A percentile compares a stretch with the other conserved stretches of the same genome.
These are phyloP conservation scores for Nemoura dubitans DNA, from an alignment of 2,888 invertebrate species.

Conservation along the genomic window DNA sequence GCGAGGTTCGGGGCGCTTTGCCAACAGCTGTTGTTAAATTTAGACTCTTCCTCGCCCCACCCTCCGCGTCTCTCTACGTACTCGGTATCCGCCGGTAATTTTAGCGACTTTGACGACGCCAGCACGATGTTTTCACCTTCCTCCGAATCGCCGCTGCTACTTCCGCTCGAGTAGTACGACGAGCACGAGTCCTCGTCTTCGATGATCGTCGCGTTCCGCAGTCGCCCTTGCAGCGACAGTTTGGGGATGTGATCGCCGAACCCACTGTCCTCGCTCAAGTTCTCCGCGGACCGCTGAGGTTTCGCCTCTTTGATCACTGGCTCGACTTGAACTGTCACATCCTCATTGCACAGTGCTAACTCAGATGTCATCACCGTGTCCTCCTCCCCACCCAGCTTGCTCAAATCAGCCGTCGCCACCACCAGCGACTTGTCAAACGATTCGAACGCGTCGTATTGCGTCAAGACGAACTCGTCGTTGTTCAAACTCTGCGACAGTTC, in stretches of 20 bases:
- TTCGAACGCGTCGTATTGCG: slow-evolving; percentile 34
- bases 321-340: slow-evolving; percentile 30
- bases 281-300: slow-evolving; percentile 69
- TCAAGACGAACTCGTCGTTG: slow-evolving; percentile 42
- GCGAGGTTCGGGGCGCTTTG: slow-evolving; percentile 57
- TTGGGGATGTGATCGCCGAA: slow-evolving; percentile 69
- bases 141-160: slow-evolving; percentile 49
- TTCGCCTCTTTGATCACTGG: slow-evolving; percentile 52
- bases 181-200: slow-evolving; percentile 50
- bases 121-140: slow-evolving; percentile 52
- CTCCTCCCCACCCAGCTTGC: slow-evolving; percentile 52
- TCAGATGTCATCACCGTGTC: slow-evolving; percentile 54
- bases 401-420: slow-evolving; percentile 43
- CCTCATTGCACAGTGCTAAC: slow-evolving; percentile 53
- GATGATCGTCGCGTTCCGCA: slow-evolving; percentile 54
- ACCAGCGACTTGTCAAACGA: slow-evolving; percentile 35
- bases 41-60: slow-evolving; percentile 50
- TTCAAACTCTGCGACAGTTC: slow-evolving; percentile 46
- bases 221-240: slow-evolving; percentile 59
- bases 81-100: slow-evolving; percentile 38
- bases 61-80: slow-evolving; percentile 37
- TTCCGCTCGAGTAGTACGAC: slow-evolving; percentile 49
- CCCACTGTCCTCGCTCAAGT: slow-evolving; percentile 83
- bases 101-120: slow-evolving; percentile 50
- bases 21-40: slow-evolving; percentile 56